Percentiles rank a stretch among this genome's conserved stretches.
Evolutionary conservation across 1,140 invertebrate genomes (phyloP).

Genomic region (Gonioctena quinquepunctata): DNA sequence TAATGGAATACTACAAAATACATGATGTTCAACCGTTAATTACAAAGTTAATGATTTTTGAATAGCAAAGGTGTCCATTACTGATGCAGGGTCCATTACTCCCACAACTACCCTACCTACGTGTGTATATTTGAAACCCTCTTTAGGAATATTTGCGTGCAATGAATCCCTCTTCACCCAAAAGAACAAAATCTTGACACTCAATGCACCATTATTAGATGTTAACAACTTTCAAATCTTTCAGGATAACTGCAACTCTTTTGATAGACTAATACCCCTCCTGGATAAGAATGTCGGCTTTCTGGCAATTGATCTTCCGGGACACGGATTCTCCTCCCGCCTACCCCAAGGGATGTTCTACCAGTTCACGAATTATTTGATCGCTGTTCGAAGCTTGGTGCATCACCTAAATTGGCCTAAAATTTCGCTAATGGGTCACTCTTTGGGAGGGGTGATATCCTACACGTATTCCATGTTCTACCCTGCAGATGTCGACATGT

Average conservation of each 20-base stretch:
- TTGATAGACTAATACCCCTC: constrained; percentile 69
- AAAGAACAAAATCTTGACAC: not conserved
- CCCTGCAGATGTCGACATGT: constrained; percentile 64
- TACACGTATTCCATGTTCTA: constrained; percentile 64
- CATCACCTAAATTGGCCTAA: constrained; percentile 72
- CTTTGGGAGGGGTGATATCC: constrained; percentile 62
- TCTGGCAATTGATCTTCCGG: constrained; percentile 71
- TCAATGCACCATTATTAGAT: constrained; percentile 7
- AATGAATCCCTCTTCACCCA: no score
- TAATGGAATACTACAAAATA: no score
- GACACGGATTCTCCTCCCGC: constrained; percentile 73
- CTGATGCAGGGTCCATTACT: no score
- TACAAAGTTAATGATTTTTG: no score
- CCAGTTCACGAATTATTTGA: constrained; percentile 60
- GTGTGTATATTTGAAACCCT: no score
- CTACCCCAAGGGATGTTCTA: constrained; percentile 67
- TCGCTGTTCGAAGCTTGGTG: constrained; percentile 62
- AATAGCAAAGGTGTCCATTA: no score
- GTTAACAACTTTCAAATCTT: constrained; percentile 20
- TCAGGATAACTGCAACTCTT: constrained; percentile 73
- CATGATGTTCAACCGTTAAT: no score
- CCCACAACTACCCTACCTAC: no score
- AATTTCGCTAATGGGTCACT: constrained; percentile 70
- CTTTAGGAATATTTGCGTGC: no score
- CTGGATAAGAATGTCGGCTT: constrained; percentile 63